Evolutionary conservation across 1,140 invertebrate species (phyloP).

Genomic region (Cyrtorhinus lividipennis): DNA sequence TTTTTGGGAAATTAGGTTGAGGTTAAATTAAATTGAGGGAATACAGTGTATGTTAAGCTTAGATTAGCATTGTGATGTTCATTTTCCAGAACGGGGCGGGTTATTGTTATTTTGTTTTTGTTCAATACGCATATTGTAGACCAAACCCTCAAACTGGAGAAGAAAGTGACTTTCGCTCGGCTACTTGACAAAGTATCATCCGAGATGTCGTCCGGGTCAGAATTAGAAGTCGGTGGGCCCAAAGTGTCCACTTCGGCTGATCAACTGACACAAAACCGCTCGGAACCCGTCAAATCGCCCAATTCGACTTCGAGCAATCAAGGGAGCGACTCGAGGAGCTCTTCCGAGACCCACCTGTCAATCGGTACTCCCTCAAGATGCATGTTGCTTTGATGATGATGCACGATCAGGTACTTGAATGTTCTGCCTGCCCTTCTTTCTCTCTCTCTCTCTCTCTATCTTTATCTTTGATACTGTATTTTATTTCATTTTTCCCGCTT

Average conservation of each 20-base stretch:
- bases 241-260: neutral
- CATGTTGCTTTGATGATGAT: conserved; percentile 20
- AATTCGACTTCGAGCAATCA: conserved; percentile 34
- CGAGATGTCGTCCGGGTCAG: conserved; percentile 53
- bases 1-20: no score
- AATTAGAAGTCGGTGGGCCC: conserved; percentile 32
- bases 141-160: conserved; percentile 42
- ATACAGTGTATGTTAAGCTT: no score
- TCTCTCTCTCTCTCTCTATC: conserved; percentile 8
- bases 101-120: no score
- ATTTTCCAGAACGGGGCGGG: no score
- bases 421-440: conserved; percentile 3
- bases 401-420: conserved; percentile 9
- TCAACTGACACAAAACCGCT: conserved; percentile 1
- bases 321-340: conserved; percentile 51
- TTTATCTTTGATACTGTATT: no score
- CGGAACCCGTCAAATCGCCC: conserved; percentile 16
- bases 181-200: conserved; percentile 53
- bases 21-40: no score
- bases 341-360: conserved; percentile 39
- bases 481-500: no score
- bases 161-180: conserved; percentile 59
- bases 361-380: conserved; percentile 18
- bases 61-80: no score
- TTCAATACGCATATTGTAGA: neutral